These are phyloP conservation scores for Drosophila subquinaria DNA, from an alignment of 2,888 invertebrate species.

Conservation along the genomic window DNA sequence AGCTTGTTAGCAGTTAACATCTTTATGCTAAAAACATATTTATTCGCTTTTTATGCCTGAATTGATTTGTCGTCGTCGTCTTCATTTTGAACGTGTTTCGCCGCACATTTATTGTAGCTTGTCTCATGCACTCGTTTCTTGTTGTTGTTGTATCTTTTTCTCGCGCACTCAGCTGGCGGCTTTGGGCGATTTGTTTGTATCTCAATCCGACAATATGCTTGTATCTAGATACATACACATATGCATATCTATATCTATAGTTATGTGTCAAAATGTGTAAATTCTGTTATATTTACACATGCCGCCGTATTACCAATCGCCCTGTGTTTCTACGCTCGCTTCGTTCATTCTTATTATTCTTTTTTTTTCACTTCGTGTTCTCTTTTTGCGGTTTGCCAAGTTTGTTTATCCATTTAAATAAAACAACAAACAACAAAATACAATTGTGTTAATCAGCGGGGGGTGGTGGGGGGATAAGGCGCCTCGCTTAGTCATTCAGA, in stretches of 20 bases:
- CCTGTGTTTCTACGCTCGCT: constrained; percentile 32
- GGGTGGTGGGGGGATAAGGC: constrained; percentile 14
- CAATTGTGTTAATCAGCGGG: constrained; percentile 71
- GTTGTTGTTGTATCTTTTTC: constrained; percentile 9
- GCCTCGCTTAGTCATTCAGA: constrained; percentile 60
- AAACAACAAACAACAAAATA: constrained; percentile 37
- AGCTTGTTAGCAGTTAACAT: constrained; percentile 80
- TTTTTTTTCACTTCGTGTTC: background rate
- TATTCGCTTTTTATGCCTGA: constrained; percentile 82
- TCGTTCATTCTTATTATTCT: constrained; percentile 11
- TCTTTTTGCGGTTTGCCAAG: constrained; percentile 65
- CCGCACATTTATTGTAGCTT: constrained; percentile 68
- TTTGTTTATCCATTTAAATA: constrained; percentile 73
- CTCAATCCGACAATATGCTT: constrained; percentile 18
- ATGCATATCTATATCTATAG: constrained; percentile 12
- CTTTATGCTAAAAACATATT: constrained; percentile 81
- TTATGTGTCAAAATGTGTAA: constrained; percentile 60
- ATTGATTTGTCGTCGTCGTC: constrained; percentile 75
- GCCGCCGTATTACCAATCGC: constrained; percentile 60
- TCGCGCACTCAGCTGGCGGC: constrained; percentile 25
- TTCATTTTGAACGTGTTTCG: constrained; percentile 70
- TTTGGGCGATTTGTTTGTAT: constrained; percentile 53
- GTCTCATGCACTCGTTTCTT: constrained; percentile 29
- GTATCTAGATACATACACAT: constrained; percentile 16
- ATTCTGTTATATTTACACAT: constrained; percentile 63